Percentiles rank a stretch among this genome's conserved stretches.
Evolutionary conservation across 2,113 vertebrate genomes (phyloP).

Genomic region (Blennius ocellaris): DNA sequence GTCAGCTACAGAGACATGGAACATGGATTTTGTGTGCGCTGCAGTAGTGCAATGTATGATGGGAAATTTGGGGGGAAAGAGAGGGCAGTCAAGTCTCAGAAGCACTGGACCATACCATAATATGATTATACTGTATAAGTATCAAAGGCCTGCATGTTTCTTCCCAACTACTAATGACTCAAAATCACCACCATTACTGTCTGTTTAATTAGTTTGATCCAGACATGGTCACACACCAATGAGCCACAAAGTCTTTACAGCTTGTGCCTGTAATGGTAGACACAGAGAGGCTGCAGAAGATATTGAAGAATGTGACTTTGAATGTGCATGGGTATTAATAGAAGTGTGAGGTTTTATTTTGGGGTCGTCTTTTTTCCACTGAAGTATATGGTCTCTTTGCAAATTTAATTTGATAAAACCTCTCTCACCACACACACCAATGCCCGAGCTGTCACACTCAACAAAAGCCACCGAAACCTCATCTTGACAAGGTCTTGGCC

Average conservation of each 20-base stretch:
- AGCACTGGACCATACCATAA: slow-evolving; percentile 34
- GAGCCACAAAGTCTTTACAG: slow-evolving; percentile 39
- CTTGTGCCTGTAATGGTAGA: slow-evolving; percentile 11
- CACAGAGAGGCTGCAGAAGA: neutral
- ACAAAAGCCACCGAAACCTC: slow-evolving; percentile 61
- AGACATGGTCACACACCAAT: slow-evolving; percentile 54
- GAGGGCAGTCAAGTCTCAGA: slow-evolving; percentile 19
- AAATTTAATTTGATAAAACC: slow-evolving; percentile 13
- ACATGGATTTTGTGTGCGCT: neutral
- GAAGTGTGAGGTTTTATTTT: neutral
- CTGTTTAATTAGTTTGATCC: slow-evolving; percentile 68
- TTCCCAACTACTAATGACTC: slow-evolving; percentile 66
- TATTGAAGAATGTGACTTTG: neutral
- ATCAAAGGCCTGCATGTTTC: slow-evolving; percentile 56
- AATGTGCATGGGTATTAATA: neutral
- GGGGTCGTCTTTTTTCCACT: neutral
- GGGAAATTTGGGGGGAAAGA: slow-evolving; percentile 6
- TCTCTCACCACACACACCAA: slow-evolving; percentile 3
- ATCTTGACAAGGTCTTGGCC: slow-evolving; percentile 64
- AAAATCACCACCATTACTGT: slow-evolving; percentile 66
- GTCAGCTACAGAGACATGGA: too few species aligned
- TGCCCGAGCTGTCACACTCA: slow-evolving; percentile 34
- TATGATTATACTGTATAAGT: slow-evolving; percentile 39
- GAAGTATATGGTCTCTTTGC: slow-evolving; percentile 2
- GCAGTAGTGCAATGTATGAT: neutral